Percentiles rank a stretch among this genome's conserved stretches.
Conservation (phyloP, 2,888 invertebrate genomes). For the Cataglyphis albicans region DNA sequence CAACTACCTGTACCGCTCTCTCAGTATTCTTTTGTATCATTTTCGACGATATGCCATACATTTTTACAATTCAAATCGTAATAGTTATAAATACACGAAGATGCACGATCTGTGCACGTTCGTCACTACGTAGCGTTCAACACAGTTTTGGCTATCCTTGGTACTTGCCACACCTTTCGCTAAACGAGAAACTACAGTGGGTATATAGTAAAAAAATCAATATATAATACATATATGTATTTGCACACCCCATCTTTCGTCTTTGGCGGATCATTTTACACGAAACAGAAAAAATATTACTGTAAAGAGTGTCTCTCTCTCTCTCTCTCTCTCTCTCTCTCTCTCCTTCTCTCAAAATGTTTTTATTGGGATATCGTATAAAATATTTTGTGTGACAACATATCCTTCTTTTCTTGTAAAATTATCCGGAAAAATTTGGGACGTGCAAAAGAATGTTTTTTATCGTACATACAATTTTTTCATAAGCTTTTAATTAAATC, state of each 20-base stretch:
- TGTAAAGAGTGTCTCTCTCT: neutral
- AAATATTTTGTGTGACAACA: neutral
- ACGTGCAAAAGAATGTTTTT: neutral
- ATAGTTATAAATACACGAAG: conserved; percentile 41
- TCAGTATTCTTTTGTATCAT: conserved; percentile 69
- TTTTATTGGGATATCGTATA: neutral
- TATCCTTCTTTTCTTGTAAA: conserved; percentile 4
- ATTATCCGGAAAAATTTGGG: neutral
- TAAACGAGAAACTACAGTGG: conserved; percentile 11
- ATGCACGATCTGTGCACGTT: conserved; percentile 53
- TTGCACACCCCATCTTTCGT: neutral
- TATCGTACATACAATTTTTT: conserved; percentile 10
- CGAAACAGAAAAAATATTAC: neutral
- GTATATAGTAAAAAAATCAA: neutral
- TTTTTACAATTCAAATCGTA: conserved; percentile 59
- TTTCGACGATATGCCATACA: conserved; percentile 65
- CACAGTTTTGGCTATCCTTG: conserved; percentile 55
- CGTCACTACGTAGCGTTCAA: conserved; percentile 45
- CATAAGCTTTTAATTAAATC: conserved; percentile 21
- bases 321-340: neutral
- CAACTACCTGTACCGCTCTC: conserved; percentile 76
- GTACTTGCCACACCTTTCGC: conserved; percentile 41
- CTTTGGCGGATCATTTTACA: neutral
- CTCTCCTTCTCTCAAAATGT: neutral
- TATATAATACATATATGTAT: neutral